Evolutionary conservation across 2,888 invertebrate genomes (phyloP), one percentile per base, ranked within the genome.

Genomic region (Scaptomyza tumidula): DNA sequence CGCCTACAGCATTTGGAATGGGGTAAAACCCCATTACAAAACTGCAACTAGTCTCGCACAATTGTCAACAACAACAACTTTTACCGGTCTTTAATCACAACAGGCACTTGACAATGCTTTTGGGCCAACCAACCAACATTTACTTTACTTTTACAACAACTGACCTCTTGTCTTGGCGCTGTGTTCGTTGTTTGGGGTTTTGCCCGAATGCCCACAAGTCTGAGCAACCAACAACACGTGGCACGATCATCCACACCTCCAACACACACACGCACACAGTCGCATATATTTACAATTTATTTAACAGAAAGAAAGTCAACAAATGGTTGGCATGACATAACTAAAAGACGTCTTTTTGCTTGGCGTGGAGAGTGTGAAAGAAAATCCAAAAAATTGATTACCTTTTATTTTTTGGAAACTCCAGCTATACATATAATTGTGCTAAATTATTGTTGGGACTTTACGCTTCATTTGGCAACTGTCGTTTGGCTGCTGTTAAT

Each of bases 271-370:
- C 11, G 27, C 19, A 48, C 41, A 6, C 11, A 46, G 44, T n/a
- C 52, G 46, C 57, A 50, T 49, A 46, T 57, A 80, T 81, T 81
- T 83, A 81, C 84, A 81, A 81, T 75, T 77, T 60, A 71, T 66
- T 75, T 50, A 68, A 84, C 85, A 84, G 83, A 84, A 83, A 84
- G 83, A 84, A 84, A 84, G 83, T 85, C 83, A 84, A 80, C 77
- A 80, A 85, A 67, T 49, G 58, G 56, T 60, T 64, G 44, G 24
- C 71, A 75, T 83, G 83, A 83, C 83, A 85, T 84, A 84, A 85
- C 83, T 54, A 50, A 37, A 46, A 33, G 13, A 14, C 14, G 6
- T n/a, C 6, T n/a, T n/a, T 6, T n/a, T 6, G 6, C 6, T 11
- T 14, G 39, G 7, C 39, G 14, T 29, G 29, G 29, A 45, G 45